phyloP scores from a whole-genome alignment of 2,888 invertebrate species.

The Athrips mouffetella region DNA sequence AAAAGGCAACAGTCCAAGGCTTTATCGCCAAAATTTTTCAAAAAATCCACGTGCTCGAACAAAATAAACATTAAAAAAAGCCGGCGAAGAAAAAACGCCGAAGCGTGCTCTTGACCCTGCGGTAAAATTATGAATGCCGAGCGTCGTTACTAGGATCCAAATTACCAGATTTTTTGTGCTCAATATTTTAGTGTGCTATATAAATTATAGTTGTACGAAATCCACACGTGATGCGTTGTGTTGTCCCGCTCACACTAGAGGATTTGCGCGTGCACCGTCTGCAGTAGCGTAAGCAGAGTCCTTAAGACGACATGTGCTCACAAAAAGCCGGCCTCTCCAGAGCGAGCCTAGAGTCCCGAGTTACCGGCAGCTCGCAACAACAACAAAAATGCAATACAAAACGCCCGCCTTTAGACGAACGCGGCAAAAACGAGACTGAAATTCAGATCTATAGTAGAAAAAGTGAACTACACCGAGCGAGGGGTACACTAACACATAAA shows the following conservation, averaged over 20 bases:
- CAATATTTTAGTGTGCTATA: slow-evolving; percentile 75
- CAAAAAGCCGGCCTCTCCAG: slow-evolving; percentile 58
- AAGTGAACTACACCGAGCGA: slow-evolving; percentile 78
- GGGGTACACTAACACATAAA: slow-evolving; percentile 79
- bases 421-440: slow-evolving; percentile 80
- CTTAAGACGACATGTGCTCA: slow-evolving; percentile 65
- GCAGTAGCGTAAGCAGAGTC: slow-evolving; percentile 47
- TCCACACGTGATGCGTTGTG: slow-evolving; percentile 64
- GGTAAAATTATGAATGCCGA: slow-evolving; percentile 75
- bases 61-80: slow-evolving; percentile 72
- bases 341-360: slow-evolving; percentile 41
- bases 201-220: slow-evolving; percentile 59
- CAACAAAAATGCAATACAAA: slow-evolving; percentile 70
- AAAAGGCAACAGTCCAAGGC: slow-evolving; percentile 74
- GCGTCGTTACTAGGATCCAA: slow-evolving; percentile 74
- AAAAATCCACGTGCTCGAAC: slow-evolving; percentile 67
- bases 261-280: slow-evolving; percentile 64
- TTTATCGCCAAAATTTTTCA: slow-evolving; percentile 61
- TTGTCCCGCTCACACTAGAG: slow-evolving; percentile 60
- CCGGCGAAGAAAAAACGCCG: slow-evolving; percentile 56
- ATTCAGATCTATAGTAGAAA: slow-evolving; percentile 80
- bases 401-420: slow-evolving; percentile 75
- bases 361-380: slow-evolving; percentile 52
- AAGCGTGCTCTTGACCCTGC: slow-evolving; percentile 74
- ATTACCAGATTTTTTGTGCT: slow-evolving; percentile 74